phyloP scores from a whole-genome alignment of 1,140 invertebrate species.

The Sinonovacula constricta region DNA sequence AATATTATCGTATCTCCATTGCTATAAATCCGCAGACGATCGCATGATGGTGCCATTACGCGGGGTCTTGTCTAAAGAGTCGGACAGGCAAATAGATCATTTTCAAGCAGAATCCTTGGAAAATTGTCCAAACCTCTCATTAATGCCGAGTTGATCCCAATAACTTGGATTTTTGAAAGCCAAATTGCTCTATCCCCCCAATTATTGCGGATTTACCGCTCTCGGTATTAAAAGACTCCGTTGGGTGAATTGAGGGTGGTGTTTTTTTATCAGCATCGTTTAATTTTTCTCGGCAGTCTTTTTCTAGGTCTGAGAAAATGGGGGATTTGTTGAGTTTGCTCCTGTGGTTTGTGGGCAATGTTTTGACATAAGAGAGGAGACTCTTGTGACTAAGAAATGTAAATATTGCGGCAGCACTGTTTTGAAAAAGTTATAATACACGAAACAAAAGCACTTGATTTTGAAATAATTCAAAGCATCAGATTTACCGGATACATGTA shows the following conservation, averaged over 20 bases:
- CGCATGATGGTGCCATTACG: slow-evolving; percentile 37
- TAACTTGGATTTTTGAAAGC: slow-evolving; percentile 48
- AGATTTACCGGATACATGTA: no score
- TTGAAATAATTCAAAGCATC: no score
- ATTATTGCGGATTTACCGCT: slow-evolving; percentile 47
- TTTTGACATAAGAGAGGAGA: no score
- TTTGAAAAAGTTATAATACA: no score
- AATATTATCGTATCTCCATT: slow-evolving; percentile 43
- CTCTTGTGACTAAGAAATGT: no score
- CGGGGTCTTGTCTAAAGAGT: slow-evolving; percentile 42
- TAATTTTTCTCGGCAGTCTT: no score
- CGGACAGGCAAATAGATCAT: slow-evolving; percentile 50
- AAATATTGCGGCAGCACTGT: no score
- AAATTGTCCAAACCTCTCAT: slow-evolving; percentile 36
- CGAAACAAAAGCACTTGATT: no score
- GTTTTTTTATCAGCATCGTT: no score
- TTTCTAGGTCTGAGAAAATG: no score
- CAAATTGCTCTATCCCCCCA: slow-evolving; percentile 50
- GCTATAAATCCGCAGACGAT: slow-evolving; percentile 43
- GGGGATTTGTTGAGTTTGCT: no score
- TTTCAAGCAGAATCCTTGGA: slow-evolving; percentile 48
- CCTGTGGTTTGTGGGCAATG: no score
- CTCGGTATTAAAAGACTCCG: slow-evolving; percentile 53
- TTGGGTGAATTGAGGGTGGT: slow-evolving; percentile 45
- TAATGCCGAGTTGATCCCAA: slow-evolving; percentile 40